These are phyloP conservation scores for Pelmatolapia mariae DNA, from an alignment of 2,113 vertebrate genomes.

Conservation along the genomic window DNA sequence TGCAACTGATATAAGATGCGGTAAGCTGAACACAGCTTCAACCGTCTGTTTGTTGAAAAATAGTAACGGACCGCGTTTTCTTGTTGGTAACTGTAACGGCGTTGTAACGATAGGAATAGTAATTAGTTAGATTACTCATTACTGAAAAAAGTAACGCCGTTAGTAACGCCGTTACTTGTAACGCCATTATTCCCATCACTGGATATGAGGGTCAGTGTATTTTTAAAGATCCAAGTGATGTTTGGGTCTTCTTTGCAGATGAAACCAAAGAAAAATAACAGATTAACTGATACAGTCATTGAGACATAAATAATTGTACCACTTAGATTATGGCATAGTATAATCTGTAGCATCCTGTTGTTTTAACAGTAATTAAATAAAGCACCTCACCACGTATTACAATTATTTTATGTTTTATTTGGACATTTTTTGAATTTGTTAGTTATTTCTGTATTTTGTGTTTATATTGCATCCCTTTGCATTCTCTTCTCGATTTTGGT, in stretches of 20 bases:
- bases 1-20: too few relatives aligned
- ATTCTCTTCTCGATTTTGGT: rapidly evolving
- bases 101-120: too few relatives aligned
- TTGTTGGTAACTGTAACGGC: too few relatives aligned
- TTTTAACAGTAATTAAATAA: not conserved
- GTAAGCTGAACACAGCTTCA: too few relatives aligned
- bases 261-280: not conserved
- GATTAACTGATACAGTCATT: not conserved
- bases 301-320: not conserved
- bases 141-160: too few relatives aligned
- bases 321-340: not conserved
- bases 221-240: not conserved
- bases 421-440: not conserved
- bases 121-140: too few relatives aligned
- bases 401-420: not conserved
- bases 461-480: not conserved
- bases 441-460: not conserved
- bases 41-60: too few relatives aligned
- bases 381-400: rapidly evolving
- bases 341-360: not conserved
- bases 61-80: too few relatives aligned
- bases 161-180: too few relatives aligned
- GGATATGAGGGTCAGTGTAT: not conserved
- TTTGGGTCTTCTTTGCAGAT: not conserved
- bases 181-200: too few relatives aligned